Conservation (phyloP, 2,113 vertebrate species). For the Xyliphius kryptos region DNA sequence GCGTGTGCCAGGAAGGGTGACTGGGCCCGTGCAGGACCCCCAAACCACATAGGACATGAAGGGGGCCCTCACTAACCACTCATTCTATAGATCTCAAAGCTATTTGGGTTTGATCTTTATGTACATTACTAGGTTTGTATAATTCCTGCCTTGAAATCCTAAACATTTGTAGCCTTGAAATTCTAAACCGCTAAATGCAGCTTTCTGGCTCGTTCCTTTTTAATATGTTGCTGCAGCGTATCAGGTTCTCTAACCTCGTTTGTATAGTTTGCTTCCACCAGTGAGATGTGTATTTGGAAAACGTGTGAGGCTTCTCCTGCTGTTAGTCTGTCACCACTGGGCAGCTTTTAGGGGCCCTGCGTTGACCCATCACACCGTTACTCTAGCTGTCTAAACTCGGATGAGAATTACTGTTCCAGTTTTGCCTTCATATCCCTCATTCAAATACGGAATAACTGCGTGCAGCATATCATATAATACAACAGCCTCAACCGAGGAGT, state of each 20-base stretch:
- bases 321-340: constrained; percentile 17
- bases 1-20: constrained; percentile 49
- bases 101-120: constrained; percentile 60
- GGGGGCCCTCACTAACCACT: constrained; percentile 53
- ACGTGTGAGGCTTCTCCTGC: constrained; percentile 28
- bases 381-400: not conserved
- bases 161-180: constrained; percentile 64
- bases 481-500: no score
- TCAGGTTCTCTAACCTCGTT: constrained; percentile 54
- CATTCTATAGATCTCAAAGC: constrained; percentile 51
- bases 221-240: constrained; percentile 48
- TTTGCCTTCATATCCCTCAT: no score
- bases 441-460: no score
- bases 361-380: not conserved
- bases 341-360: not conserved
- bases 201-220: constrained; percentile 40
- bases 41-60: constrained; percentile 48
- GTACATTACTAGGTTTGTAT: constrained; percentile 57
- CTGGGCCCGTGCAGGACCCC: constrained; percentile 45
- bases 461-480: no score
- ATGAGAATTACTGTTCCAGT: not conserved
- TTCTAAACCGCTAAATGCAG: constrained; percentile 60
- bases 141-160: constrained; percentile 53
- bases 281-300: constrained; percentile 16
- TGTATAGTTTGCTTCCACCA: constrained; percentile 32